Base-by-base conservation (phyloP, 2,888 invertebrate species). In the Eurois occulta region DNA sequence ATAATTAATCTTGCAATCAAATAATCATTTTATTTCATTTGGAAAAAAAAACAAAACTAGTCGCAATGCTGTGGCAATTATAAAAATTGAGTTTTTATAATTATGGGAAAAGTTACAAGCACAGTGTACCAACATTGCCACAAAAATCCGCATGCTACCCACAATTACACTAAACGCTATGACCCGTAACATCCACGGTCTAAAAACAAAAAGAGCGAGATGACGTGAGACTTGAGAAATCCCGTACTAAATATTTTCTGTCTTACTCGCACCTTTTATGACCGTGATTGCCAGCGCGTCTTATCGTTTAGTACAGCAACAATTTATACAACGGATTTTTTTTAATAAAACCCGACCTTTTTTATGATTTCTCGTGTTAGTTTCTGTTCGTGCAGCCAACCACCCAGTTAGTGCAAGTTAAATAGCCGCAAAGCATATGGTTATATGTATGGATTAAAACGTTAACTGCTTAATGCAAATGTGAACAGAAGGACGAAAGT, bases 341-440 rank as follows among this genome's bases (percentile, higher is more conserved):
- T 62, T 60, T 32, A 16, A 60, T 46, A 41, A 67, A 60, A 18
- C 24, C 1, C 5, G 1, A 13, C 18, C 8, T 28, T 28, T 28
- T 62, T n/a, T 28, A 46, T 41, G 16, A 65, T 21, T 13, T 1
- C 0, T 65, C 18, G 16, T 66, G 58, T 80, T 73, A 80, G 77
- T 80, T 21, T 52, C 0, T 46, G 2, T 46, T 66, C 73, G 69
- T 67, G 82, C 80, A 73, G 1, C 62, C 78, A 66, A 77, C n/a
- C 75, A 78, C 65, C 52, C 48, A 21, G 65, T 75, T 79, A 72
- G 75, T 83, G 65, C 67, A 38, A n/a, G 52, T 72, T 65, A 72
- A 43, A 48, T 21, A 75, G 79, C 75, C 13, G 76, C 77, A 58
- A 81, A 85, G 89, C 90, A n/a, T n/a, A 66, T 46, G n/a, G 67